Conservation (phyloP, 92 coral and sea anemone genomes). For the Epizoanthus illoricatus region DNA sequence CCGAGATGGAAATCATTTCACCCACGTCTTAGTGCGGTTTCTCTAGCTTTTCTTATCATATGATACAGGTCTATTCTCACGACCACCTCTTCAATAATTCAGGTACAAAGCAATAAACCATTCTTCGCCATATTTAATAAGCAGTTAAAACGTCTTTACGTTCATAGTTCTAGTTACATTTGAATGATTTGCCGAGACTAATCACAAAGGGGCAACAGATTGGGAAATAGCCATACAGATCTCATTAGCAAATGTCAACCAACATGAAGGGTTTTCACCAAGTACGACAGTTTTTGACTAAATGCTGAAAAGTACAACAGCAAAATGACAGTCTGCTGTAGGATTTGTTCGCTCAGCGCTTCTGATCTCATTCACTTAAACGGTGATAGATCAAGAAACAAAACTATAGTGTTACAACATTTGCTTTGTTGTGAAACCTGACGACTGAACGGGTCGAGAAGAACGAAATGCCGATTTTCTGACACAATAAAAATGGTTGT, state of each 20-base stretch:
- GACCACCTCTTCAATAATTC: conserved; percentile 28
- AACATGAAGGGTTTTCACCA: conserved; percentile 76
- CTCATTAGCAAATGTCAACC: conserved; percentile 95
- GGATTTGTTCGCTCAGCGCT: conserved; percentile 45
- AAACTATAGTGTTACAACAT: conserved; percentile 23
- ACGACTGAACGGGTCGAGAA: conserved; percentile 32
- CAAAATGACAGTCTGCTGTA: conserved; percentile 69
- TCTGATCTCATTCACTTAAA: conserved; percentile 18
- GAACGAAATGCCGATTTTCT: conserved; percentile 19
- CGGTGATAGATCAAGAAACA: conserved; percentile 50
- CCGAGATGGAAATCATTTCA: conserved; percentile 24
- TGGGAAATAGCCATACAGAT: conserved; percentile 75
- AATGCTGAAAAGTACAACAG: conserved; percentile 83
- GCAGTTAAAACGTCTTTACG: background rate
- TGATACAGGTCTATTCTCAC: conserved; percentile 4
- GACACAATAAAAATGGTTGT: background rate
- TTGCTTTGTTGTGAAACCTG: conserved; percentile 52
- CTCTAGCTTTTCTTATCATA: conserved; percentile 7
- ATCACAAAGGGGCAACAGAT: conserved; percentile 16
- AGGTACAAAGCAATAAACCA: background rate
- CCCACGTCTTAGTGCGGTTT: conserved; percentile 16
- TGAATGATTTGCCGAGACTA: conserved; percentile 18
- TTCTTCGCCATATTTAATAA: background rate
- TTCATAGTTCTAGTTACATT: background rate
- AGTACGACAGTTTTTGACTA: conserved; percentile 80